Evolutionary conservation across 1,140 invertebrate species (phyloP), one percentile per base, ranked within the genome.

Genomic region (Hylaeus anthracinus): DNA sequence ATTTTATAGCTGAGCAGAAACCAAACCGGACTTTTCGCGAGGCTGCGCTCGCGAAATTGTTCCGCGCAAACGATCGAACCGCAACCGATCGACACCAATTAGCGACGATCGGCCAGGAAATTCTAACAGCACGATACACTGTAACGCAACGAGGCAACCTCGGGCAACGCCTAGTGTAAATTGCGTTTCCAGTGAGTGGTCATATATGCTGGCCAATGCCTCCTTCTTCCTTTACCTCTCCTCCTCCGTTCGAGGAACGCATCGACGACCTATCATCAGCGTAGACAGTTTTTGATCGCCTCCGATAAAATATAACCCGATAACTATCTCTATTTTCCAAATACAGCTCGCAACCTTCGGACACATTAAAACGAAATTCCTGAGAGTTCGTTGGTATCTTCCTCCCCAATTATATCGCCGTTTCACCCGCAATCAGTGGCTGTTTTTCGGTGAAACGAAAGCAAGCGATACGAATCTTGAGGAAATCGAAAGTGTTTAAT

Each of bases 121-220:
- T 72, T 78, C 84, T 87, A 87, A 86, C 82, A 79, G 82, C 71
- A 70, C 69, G 60, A 67, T 55, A 56, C 53, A 9, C 72, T 75
- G 74, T 67, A 88, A 87, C 70, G 83, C 85, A 88, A 89, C 81
- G 79, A 89, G 79, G 83, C 71, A 85, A 69, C 60, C 65, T 65
- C 77, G 67, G 84, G 83, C 85, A 91, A 91, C 89, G 89, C 88
- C 85, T 86, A 86, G 88, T 90, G 89, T 86, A 89, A 91, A 90
- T 91, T 91, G 83, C 81, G 84, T 91, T 92, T 92, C 90, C 91
- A 89, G 86, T 91, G 76, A 90, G 77, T 90, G 90, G 72, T 89
- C 89, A 91, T 91, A 90, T 90, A 84, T 90, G 90, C 86, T 89
- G 89, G 83, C 79, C 87, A 89, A 87, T 88, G 89, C 88, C 87